Conservation (phyloP, 2,113 vertebrate genomes). For the Microcebus murinus region DNA sequence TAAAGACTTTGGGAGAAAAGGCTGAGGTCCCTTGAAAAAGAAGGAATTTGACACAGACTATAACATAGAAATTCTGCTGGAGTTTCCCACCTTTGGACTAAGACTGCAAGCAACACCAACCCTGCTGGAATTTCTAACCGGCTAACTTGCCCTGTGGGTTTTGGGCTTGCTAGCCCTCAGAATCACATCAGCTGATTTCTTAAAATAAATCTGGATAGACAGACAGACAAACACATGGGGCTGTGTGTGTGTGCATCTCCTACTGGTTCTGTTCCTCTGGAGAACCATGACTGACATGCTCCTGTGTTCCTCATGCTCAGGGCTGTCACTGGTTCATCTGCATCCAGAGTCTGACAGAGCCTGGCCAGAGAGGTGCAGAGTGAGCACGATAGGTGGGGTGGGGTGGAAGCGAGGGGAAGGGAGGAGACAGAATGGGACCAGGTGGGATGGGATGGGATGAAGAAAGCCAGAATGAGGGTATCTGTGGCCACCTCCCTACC, state of each 20-base stretch:
- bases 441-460: background rate
- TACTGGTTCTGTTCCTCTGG: background rate
- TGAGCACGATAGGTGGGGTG: background rate
- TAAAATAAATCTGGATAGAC: background rate
- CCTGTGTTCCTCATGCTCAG: background rate
- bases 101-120: background rate
- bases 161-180: background rate
- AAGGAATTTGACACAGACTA: background rate
- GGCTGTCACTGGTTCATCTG: background rate
- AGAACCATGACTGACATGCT: background rate
- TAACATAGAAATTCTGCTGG: background rate
- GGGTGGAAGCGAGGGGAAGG: background rate
- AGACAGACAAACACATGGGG: background rate
- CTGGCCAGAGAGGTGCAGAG: background rate
- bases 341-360: background rate
- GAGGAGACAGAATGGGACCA: background rate
- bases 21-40: background rate
- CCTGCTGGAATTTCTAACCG: background rate
- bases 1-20: no score
- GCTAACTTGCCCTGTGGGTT: background rate
- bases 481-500: background rate
- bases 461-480: fast-evolving
- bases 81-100: background rate
- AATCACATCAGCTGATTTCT: background rate
- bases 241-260: background rate